These are phyloP conservation scores for Ichneumoninae sp. DNA, from an alignment of 2,888 invertebrate genomes.

Conservation along the genomic window DNA sequence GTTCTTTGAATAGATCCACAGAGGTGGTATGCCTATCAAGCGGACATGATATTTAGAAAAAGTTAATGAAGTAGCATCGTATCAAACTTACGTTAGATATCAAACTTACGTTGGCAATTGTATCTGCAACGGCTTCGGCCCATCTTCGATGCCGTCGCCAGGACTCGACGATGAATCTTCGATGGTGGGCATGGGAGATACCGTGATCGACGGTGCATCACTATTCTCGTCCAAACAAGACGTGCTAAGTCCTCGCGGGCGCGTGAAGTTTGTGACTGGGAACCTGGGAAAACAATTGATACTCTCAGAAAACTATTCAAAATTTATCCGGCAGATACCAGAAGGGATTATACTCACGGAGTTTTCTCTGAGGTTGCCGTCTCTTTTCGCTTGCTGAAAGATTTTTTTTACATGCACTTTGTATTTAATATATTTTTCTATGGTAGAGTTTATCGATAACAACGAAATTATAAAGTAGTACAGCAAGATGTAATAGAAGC, in stretches of 20 bases:
- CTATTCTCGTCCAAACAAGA: conserved; percentile 75
- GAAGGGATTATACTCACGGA: conserved; percentile 76
- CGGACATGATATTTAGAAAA: not conserved
- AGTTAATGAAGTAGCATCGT: not conserved
- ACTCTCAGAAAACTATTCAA: conserved; percentile 18
- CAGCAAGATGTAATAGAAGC: too few species aligned
- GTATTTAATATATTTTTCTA: too few species aligned
- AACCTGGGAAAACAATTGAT: conserved; percentile 67
- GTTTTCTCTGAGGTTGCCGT: conserved; percentile 70
- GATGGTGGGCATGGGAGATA: conserved; percentile 75
- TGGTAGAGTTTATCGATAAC: too few species aligned
- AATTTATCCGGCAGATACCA: not conserved
- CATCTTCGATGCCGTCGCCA: conserved; percentile 78
- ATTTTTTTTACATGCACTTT: too few species aligned
- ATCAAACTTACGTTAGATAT: not conserved
- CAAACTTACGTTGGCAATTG: conserved; percentile 78
- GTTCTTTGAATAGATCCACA: conserved; percentile 66
- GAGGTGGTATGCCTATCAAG: not conserved
- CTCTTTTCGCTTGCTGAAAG: conserved; percentile 81
- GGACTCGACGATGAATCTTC: conserved; percentile 79
- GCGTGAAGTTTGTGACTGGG: conserved; percentile 74
- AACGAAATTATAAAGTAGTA: too few species aligned
- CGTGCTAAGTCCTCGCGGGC: conserved; percentile 74
- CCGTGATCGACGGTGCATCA: conserved; percentile 73
- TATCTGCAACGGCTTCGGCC: conserved; percentile 80